These are phyloP conservation scores for Jaculus jaculus DNA, from an alignment of 2,113 vertebrate species.

Conservation along the genomic window DNA sequence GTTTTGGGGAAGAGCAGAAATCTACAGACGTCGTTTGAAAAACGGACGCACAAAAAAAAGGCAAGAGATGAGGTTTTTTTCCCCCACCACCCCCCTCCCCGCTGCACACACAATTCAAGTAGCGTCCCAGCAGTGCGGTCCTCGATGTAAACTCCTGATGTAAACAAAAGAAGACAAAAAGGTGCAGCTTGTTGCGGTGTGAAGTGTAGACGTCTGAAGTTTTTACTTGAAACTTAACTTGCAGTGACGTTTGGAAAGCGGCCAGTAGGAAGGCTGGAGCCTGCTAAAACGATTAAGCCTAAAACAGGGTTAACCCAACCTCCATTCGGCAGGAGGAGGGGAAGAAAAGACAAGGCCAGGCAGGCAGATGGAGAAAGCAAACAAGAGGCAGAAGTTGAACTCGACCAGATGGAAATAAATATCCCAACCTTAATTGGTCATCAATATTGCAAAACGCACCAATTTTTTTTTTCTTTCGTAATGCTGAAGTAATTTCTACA, in stretches of 20 bases:
- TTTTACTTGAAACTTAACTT: background rate
- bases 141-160: background rate
- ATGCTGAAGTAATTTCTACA: background rate
- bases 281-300: slow-evolving; percentile 47
- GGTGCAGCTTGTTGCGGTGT: background rate
- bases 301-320: slow-evolving; percentile 56
- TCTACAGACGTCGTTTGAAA: background rate
- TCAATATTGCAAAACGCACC: slow-evolving; percentile 61
- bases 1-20: too few relatives aligned
- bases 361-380: slow-evolving; percentile 64
- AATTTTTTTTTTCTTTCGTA: background rate
- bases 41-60: background rate
- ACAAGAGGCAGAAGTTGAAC: slow-evolving; percentile 57
- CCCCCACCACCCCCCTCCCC: background rate
- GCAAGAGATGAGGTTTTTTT: background rate
- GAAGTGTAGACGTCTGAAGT: background rate
- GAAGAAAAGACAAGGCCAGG: background rate
- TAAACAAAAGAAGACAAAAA: background rate
- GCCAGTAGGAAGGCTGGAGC: background rate
- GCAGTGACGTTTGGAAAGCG: background rate
- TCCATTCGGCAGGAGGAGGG: slow-evolving; percentile 37
- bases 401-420: slow-evolving; percentile 70
- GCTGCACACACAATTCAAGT: background rate
- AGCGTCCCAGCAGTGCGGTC: background rate
- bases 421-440: slow-evolving; percentile 50